Conservation (phyloP, 2,113 vertebrate genomes). For the Hyla sarda region DNA sequence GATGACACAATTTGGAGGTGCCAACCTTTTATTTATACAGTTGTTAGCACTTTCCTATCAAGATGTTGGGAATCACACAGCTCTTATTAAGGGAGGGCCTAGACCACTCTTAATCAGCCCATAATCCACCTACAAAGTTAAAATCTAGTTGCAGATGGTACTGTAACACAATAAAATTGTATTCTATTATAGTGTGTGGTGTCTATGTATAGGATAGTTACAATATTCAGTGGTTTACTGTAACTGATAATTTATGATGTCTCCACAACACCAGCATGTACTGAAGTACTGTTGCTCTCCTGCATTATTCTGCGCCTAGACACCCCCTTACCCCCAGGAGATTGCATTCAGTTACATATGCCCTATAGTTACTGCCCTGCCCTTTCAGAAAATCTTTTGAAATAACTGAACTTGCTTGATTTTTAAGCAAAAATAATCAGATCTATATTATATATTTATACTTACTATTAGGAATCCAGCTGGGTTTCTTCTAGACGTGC, state of each 20-base stretch:
- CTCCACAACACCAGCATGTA: not conserved
- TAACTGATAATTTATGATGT: not conserved
- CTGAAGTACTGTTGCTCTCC: too few relatives aligned
- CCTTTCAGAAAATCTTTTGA: not conserved
- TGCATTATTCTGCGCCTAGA: not conserved
- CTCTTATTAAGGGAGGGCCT: too few relatives aligned
- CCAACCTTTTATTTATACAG: too few relatives aligned
- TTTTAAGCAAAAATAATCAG: not conserved
- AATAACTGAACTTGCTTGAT: not conserved
- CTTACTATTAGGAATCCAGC: not conserved
- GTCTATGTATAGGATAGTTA: too few relatives aligned
- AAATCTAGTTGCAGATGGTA: too few relatives aligned
- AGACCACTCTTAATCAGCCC: too few relatives aligned
- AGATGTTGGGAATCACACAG: too few relatives aligned
- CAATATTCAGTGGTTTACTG: not conserved
- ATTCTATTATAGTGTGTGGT: too few relatives aligned
- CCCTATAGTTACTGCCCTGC: not conserved
- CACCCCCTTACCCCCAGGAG: not conserved
- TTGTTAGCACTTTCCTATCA: too few relatives aligned
- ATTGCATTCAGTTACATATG: not conserved
- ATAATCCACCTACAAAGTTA: too few relatives aligned
- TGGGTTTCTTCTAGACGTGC: conserved; percentile 12
- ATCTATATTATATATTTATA: not conserved
- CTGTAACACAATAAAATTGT: too few relatives aligned
- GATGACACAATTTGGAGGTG: too few relatives aligned